Evolutionary conservation across 1,140 invertebrate genomes (phyloP), one percentile per base, ranked within the genome.

Genomic region (Aporrectodea caliginosa): DNA sequence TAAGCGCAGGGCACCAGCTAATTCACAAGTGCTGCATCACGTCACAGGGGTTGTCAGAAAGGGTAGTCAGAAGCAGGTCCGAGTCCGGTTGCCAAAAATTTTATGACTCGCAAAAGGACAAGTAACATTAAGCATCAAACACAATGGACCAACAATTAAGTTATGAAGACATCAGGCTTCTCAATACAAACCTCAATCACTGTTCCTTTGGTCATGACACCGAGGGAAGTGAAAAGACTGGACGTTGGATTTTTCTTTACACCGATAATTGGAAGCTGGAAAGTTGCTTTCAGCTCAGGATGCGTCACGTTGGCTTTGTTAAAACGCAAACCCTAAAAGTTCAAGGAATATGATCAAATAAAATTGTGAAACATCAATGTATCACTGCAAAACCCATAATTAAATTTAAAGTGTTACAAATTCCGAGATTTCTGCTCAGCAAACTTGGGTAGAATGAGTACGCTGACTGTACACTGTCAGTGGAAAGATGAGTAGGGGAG

Each of bases 181-280:
- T n/a, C n/a, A 78, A 33, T 22, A 35, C 74, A 72, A 81, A 89
- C 87, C 83, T 89, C 88, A 77, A 89, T 87, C 29, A 89, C 81
- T 33, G 88, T 89, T 83, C 88, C 88, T 90, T 99, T 99, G 0
- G 98, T 99, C 35, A 99, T 98, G 0, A 99, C 97, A 31, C 98
- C 98, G 70, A 99, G 90, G 79, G 92, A 94, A 34, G 98, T 99
- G 85, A 96, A 99, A 93, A 99, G 95, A 2, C 94, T 91, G 0
- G 97, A 99, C 85, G 93, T 98, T 0, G 98, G 98, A 90, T 99
- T 99, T 86, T 98, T 99, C 88, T 99, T 99, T 0, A 99, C 98
- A 0, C 97, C 97, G 87, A 99, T 98, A 33, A 99, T 99, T 0
- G 98, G 97, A 73, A 99, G 88, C 88, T 92, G 93, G 85, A 99